Evolutionary conservation across 1,140 invertebrate genomes (phyloP), one percentile per base, ranked within the genome.

Genomic region (Oryctes rhinoceros): DNA sequence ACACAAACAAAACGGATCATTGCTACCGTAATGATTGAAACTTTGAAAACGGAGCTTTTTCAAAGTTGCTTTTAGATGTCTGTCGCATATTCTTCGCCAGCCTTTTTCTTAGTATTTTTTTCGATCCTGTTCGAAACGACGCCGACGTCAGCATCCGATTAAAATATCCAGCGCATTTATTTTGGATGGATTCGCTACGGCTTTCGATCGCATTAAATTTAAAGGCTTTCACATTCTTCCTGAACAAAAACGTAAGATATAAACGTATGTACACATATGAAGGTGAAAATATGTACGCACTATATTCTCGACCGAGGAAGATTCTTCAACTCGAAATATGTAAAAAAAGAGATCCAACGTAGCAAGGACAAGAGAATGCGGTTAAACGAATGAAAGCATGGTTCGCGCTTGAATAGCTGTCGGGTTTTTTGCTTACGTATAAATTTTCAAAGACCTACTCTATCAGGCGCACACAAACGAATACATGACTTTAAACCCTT

Each of bases 401-500:
- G 5, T 15, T 59, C 15, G 53, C 53, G 18, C 53, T 59, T 59
- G 53, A 59, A 59, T 59, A 18, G 53, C 53, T 59, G 53, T 59
- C 53, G 53, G 5, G n/a, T 18, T 59, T 59, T 59, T 59, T 59
- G 53, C 53, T 59, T 59, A 59, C 53, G 53, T 18, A 59, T 59
- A 59, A 59, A 59, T 59, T 59, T 59, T 18, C 13, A 59, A 59
- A 59, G 53, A 59, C n/a, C 53, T 59, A 18, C 18, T 59, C 53
- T 59, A 18, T 59, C 53, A 59, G 53, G 3, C 18, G 18, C 53
- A 59, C 18, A 59, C 53, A 59, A n/a, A 59, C 53, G 53, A n/a
- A 59, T 18, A 59, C 53, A 59, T 59, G 53, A 59, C 53, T 59
- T 18, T 15, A 59, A 44, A 18, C 10, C 53, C 18, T n/a, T 59